Base-by-base conservation (phyloP, 2,888 invertebrate species). In the Callyntrura guangdongensis region DNA sequence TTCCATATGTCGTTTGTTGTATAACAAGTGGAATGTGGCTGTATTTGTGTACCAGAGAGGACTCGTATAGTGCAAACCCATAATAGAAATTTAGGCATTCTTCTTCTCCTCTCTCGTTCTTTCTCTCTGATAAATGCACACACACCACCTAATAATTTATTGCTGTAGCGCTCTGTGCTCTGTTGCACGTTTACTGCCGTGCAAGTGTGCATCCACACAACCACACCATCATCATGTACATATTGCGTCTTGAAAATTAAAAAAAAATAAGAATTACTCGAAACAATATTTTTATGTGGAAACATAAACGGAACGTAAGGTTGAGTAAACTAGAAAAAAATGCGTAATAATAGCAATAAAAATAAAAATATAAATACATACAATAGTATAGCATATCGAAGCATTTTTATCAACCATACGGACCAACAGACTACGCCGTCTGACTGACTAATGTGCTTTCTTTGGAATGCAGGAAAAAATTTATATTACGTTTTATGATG, bases 21-120 rank as follows among this genome's bases (percentile, higher is more conserved):
- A 49, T 74, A 74, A 49, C 74, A 74, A 74, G 74, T 74, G 74
- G 74, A 74, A 74, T 74, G 47, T n/a, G 74, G n/a, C 22, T 74
- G 74, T 11, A 72, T 45, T 36, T 74, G 27, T 69, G 17, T 69
- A 17, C 17, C 17, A 4, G 36, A 45, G 17, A 64, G 64, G 14
- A 64, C 64, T 64, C 27, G 4, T 64, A 64, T 11, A 22, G 53
- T 8, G 9, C 0, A 64, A 12, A 25, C 11, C 64, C 25, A 64
- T 64, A 64, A 64, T 25, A 64, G 25, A 56, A 56, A n/a, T 56
- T 14, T 22, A 27, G n/a, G n/a, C n/a, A n/a, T n/a, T n/a, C n/a
- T 53, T 11, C 14, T 64, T 64, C 53, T 53, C 53, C n/a, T 69
- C 45, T 69, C 45, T 69, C 69, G 0, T 45, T 69, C 45, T 69